These are phyloP conservation scores for Lerista edwardsae DNA, from an alignment of 2,797 vertebrate species.

Conservation along the genomic window DNA sequence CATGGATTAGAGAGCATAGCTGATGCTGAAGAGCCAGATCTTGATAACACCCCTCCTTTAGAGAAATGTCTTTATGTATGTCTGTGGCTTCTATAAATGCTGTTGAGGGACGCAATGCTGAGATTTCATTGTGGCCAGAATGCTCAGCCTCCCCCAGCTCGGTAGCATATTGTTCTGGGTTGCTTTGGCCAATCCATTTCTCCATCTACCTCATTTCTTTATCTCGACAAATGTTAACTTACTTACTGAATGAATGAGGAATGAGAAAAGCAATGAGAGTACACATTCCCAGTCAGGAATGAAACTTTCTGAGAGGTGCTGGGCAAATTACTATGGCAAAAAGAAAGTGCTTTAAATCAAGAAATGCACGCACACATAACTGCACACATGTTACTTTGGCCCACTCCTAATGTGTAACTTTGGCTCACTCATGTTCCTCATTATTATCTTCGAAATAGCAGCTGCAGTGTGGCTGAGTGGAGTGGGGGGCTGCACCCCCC, in stretches of 20 bases:
- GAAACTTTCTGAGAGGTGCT: no score
- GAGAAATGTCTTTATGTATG: neutral
- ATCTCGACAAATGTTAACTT: neutral
- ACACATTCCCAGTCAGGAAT: neutral
- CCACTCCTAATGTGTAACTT: no score
- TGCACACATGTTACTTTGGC: no score
- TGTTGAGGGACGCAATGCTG: neutral
- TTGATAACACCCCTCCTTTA: conserved; percentile 2
- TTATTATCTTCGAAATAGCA: no score
- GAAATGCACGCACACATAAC: no score
- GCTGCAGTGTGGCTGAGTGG: no score
- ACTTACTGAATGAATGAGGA: neutral
- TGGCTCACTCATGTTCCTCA: no score
- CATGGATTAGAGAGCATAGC: conserved; percentile 29
- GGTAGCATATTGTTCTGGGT: neutral
- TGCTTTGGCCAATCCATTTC: neutral
- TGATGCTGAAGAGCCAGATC: conserved; percentile 27
- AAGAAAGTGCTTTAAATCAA: no score
- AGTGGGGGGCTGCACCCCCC: no score
- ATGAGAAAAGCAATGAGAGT: neutral
- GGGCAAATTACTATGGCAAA: no score
- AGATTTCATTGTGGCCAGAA: neutral
- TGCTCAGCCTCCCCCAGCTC: neutral
- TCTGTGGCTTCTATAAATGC: neutral
- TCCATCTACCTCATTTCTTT: neutral